A percentile compares a stretch with the other conserved stretches of the same genome.
These are phyloP conservation scores for Hemicordylus capensis DNA, from an alignment of 2,113 vertebrate genomes.

Conservation along the genomic window DNA sequence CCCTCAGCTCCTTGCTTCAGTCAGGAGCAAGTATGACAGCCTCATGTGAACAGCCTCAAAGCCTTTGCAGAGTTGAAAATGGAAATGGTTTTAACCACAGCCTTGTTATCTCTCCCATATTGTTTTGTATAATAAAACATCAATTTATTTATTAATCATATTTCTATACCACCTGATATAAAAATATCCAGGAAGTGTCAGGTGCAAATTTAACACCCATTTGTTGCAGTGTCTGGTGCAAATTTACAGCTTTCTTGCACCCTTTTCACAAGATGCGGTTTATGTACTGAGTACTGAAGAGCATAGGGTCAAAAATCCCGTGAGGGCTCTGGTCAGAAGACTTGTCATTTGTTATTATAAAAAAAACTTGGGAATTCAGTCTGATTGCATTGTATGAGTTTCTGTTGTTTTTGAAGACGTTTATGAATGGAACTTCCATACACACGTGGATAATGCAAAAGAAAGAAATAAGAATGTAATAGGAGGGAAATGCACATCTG, in stretches of 20 bases:
- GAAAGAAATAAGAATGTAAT: background rate
- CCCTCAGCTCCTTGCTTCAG: background rate
- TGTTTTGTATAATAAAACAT: slow-evolving; percentile 3
- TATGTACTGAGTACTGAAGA: background rate
- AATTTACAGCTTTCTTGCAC: background rate
- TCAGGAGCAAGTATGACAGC: too few species aligned
- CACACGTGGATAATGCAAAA: background rate
- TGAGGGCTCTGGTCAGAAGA: background rate
- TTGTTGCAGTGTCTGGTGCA: too few species aligned
- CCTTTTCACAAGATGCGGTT: slow-evolving; percentile 2
- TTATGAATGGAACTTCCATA: background rate
- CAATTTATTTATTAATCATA: too few species aligned
- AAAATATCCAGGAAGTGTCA: too few species aligned
- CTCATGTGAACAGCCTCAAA: background rate
- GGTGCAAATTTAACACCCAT: background rate
- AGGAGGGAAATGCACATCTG: background rate
- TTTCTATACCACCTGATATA: too few species aligned
- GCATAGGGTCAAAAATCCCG: background rate
- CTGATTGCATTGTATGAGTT: background rate
- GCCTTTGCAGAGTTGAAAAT: background rate
- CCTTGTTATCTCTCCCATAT: background rate
- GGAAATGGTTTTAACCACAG: background rate
- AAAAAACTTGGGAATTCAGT: background rate
- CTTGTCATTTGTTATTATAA: background rate
- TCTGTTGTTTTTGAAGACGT: background rate